These are phyloP conservation scores for Lepidonotus clava DNA, from an alignment of 2,888 invertebrate species.

Conservation along the genomic window DNA sequence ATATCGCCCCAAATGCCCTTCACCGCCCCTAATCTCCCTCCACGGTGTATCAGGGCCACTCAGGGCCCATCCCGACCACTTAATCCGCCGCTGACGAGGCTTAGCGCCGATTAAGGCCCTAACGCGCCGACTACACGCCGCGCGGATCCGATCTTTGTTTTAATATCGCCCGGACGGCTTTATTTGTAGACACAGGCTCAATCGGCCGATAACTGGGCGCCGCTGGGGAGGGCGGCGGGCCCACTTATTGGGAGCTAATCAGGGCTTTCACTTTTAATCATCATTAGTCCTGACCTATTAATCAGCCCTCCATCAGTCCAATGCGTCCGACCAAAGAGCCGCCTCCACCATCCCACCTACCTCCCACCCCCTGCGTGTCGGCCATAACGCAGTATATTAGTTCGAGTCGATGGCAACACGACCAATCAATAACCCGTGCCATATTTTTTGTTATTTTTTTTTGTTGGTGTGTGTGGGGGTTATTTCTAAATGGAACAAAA, in stretches of 20 bases:
- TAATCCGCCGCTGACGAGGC: too few species aligned
- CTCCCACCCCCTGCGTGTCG: not conserved
- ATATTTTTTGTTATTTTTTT: not conserved
- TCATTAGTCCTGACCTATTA: conserved; percentile 15
- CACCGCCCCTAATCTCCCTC: too few species aligned
- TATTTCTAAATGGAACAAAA: conserved; percentile 44
- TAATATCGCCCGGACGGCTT: not conserved
- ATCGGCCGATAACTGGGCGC: not conserved
- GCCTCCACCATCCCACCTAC: not conserved
- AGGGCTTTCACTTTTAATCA: conserved; percentile 48
- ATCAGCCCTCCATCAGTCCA: not conserved
- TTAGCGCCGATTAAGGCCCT: too few species aligned
- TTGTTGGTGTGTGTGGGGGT: too few species aligned
- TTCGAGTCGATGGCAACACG: not conserved
- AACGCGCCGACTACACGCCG: too few species aligned
- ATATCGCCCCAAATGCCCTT: too few species aligned
- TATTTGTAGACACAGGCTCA: not conserved
- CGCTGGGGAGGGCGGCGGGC: not conserved
- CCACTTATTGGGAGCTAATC: not conserved
- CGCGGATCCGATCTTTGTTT: too few species aligned
- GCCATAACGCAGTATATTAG: not conserved
- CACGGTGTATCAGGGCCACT: too few species aligned
- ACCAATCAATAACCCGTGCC: conserved; percentile 22
- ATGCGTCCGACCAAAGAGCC: not conserved
- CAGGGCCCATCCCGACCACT: too few species aligned